Conservation (phyloP, 2,888 invertebrate species). For the Neria commutata region DNA sequence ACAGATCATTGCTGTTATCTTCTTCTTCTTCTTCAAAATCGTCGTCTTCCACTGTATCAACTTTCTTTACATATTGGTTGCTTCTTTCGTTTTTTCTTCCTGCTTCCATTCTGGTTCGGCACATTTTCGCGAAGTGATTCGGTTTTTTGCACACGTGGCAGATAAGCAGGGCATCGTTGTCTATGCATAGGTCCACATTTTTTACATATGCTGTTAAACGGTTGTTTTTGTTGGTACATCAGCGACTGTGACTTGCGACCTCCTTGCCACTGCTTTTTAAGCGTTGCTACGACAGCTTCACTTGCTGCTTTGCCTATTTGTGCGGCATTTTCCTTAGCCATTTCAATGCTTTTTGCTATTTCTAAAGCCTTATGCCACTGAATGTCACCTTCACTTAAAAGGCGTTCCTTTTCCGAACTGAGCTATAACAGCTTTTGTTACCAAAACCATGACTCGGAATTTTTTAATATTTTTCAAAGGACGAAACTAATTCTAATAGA, state of each 20-base stretch:
- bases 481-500: too few relatives aligned
- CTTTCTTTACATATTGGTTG: neutral
- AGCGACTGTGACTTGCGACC: neutral
- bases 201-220: neutral
- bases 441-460: too few relatives aligned
- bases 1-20: neutral
- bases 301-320: slow-evolving; percentile 7
- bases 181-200: slow-evolving; percentile 21
- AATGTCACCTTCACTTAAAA: slow-evolving; percentile 29
- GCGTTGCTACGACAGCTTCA: neutral
- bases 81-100: neutral
- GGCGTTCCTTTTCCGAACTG: slow-evolving; percentile 29
- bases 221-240: neutral
- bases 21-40: slow-evolving; percentile 12
- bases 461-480: too few relatives aligned
- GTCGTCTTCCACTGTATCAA: slow-evolving; percentile 5
- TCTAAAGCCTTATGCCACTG: slow-evolving; percentile 22
- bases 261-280: neutral
- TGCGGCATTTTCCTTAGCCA: slow-evolving; percentile 24
- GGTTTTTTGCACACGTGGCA: slow-evolving; percentile 15
- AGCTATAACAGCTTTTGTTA: too few relatives aligned
- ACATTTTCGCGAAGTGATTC: slow-evolving; percentile 23
- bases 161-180: slow-evolving; percentile 24
- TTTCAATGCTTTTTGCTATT: slow-evolving; percentile 25
- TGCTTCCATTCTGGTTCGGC: neutral